Conservation (phyloP, 2,797 vertebrate genomes). For the Alcedo atthis region DNA sequence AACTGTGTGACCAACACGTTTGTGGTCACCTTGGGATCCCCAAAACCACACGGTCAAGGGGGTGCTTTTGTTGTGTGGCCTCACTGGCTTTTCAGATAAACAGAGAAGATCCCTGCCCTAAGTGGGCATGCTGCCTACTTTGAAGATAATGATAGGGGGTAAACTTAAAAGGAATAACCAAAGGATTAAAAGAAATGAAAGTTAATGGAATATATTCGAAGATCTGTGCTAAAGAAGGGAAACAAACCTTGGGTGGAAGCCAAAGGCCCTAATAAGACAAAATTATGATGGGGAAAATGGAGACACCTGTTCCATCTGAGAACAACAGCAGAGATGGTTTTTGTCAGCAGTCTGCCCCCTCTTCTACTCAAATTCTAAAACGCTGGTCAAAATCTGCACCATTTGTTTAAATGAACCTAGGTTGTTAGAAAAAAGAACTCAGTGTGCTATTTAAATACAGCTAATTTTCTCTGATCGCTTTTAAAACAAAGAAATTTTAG, state of each 20-base stretch:
- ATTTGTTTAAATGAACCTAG: background rate
- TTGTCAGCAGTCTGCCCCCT: background rate
- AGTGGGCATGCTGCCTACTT: background rate
- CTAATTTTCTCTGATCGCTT: background rate
- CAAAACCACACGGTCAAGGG: accelerated
- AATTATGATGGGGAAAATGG: background rate
- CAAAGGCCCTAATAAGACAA: background rate
- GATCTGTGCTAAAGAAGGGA: background rate
- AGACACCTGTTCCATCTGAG: background rate
- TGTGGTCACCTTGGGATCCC: background rate
- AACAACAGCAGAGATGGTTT: background rate
- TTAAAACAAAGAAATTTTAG: background rate
- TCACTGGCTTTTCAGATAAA: background rate
- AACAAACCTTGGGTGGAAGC: background rate
- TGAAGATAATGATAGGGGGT: background rate
- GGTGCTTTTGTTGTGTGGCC: background rate
- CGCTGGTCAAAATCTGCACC: background rate
- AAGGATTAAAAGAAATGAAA: background rate
- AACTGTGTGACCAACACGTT: accelerated
- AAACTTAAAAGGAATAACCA: background rate
- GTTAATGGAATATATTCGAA: slow-evolving; percentile 8
- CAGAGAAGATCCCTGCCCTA: background rate
- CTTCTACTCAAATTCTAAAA: background rate
- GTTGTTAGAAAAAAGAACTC: background rate
- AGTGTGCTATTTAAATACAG: background rate